phyloP scores from a whole-genome alignment of 2,888 invertebrate species.

The Heteromurus nitidus region DNA sequence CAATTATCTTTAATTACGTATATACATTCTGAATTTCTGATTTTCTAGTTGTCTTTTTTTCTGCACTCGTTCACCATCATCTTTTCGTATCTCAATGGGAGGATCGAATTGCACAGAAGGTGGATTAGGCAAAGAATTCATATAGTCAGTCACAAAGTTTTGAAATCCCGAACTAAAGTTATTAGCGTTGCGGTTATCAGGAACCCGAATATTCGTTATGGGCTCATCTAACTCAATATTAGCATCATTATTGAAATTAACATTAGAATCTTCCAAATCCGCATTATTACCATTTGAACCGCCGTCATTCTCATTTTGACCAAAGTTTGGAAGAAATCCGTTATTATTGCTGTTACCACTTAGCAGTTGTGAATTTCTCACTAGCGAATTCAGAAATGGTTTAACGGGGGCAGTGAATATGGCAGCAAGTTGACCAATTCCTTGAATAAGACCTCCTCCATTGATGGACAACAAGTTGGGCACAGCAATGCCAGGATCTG shows the following conservation, averaged over 20 bases:
- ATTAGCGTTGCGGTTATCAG: background rate
- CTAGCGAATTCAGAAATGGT: slow-evolving; percentile 44
- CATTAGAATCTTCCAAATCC: background rate
- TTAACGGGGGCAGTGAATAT: slow-evolving; percentile 51
- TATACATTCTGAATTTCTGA: too few relatives aligned
- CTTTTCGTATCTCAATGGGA: too few relatives aligned
- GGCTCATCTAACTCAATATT: background rate
- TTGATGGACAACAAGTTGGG: slow-evolving; percentile 30
- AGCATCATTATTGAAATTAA: background rate
- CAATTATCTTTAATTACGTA: too few relatives aligned
- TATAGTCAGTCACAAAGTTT: too few relatives aligned
- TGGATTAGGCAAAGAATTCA: too few relatives aligned
- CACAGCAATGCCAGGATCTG: slow-evolving; percentile 41
- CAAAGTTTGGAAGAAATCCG: background rate
- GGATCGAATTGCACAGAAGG: too few relatives aligned
- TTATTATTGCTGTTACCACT: background rate
- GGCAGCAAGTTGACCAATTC: slow-evolving; percentile 43
- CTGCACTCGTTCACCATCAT: too few relatives aligned
- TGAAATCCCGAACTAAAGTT: background rate
- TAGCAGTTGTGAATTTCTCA: slow-evolving; percentile 30
- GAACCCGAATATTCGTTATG: background rate
- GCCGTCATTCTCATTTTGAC: background rate
- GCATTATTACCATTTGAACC: background rate
- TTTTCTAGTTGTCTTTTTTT: too few relatives aligned
- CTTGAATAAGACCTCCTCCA: slow-evolving; percentile 42